Percentiles rank a stretch among this genome's conserved stretches.
Evolutionary conservation across 2,888 invertebrate species (phyloP).

Genomic region (Tetragonisca angustula): DNA sequence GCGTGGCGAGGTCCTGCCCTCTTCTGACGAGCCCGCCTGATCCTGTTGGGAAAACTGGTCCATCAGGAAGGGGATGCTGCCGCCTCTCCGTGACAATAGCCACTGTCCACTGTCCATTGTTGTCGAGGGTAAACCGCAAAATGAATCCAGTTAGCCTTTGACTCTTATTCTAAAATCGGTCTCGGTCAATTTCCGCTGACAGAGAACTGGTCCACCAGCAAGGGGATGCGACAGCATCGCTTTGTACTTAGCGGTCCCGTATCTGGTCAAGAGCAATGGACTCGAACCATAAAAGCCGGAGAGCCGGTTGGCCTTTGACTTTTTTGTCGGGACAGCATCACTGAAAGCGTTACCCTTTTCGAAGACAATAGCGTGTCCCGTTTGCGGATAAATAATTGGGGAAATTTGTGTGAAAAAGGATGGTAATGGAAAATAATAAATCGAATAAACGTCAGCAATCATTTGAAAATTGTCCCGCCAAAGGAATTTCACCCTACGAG

Average conservation of each 20-base stretch:
- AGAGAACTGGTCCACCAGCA: slow-evolving; percentile 66
- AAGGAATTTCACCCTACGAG: neutral
- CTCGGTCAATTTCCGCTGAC: slow-evolving; percentile 57
- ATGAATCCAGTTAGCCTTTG: slow-evolving; percentile 77
- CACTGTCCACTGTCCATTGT: slow-evolving; percentile 78
- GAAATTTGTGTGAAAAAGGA: neutral
- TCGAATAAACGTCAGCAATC: neutral
- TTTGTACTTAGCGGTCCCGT: slow-evolving; percentile 61
- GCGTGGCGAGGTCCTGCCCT: slow-evolving; percentile 79
- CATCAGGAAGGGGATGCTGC: slow-evolving; percentile 79
- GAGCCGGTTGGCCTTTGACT: slow-evolving; percentile 76
- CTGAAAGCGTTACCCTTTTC: slow-evolving; percentile 9
- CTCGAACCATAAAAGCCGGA: slow-evolving; percentile 66
- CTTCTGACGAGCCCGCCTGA: slow-evolving; percentile 32
- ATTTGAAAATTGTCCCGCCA: neutral
- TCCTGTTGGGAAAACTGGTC: slow-evolving; percentile 76
- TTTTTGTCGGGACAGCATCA: slow-evolving; percentile 31
- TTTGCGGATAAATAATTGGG: slow-evolving; percentile 18
- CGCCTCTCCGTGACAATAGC: slow-evolving; percentile 67
- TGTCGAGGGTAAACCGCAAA: slow-evolving; percentile 75
- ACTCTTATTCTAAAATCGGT: slow-evolving; percentile 63
- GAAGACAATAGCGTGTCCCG: slow-evolving; percentile 15
- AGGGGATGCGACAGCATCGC: slow-evolving; percentile 56
- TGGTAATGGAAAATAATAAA: neutral
- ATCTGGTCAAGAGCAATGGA: slow-evolving; percentile 70